A percentile compares a stretch with the other conserved stretches of the same genome.
phyloP scores from a whole-genome alignment of 92 coral and sea anemone genomes.

The Scolanthus callimorphus region DNA sequence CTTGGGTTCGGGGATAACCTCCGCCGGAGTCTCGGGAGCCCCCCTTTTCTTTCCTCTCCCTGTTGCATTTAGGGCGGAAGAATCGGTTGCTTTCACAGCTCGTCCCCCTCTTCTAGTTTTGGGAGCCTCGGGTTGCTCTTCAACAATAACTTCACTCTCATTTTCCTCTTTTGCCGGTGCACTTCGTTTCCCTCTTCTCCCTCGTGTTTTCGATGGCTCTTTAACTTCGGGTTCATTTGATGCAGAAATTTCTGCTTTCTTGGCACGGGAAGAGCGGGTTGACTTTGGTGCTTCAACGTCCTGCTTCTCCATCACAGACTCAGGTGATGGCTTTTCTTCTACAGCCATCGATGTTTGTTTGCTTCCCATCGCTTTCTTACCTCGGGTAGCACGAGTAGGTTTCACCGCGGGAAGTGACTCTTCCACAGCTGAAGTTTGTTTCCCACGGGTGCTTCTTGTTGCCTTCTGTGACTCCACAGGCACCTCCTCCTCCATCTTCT shows the following conservation, averaged over 20 bases:
- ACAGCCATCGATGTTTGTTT: neutral
- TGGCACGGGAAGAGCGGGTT: conserved; percentile 1
- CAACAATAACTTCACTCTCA: too few relatives aligned
- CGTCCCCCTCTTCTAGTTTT: too few relatives aligned
- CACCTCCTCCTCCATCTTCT: conserved; percentile 1
- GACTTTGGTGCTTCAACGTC: conserved; percentile 13
- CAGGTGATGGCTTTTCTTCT: too few relatives aligned
- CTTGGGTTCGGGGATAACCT: conserved; percentile 4
- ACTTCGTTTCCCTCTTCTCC: too few relatives aligned
- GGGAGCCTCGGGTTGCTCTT: too few relatives aligned
- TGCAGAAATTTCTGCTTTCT: conserved; percentile 6
- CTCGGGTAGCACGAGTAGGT: neutral
- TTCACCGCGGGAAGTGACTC: neutral
- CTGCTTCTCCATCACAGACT: neutral
- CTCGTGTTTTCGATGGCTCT: neutral
- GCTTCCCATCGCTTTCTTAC: neutral
- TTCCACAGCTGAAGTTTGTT: too few relatives aligned
- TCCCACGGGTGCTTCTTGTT: neutral
- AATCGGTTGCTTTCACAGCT: too few relatives aligned
- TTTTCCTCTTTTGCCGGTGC: neutral
- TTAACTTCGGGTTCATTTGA: too few relatives aligned
- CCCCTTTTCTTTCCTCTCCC: conserved; percentile 11
- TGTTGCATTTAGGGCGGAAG: too few relatives aligned
- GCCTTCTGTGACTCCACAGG: neutral
- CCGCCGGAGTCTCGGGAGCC: conserved; percentile 5